A percentile compares a stretch with the other conserved stretches of the same genome.
Conservation (phyloP, 1,140 invertebrate species). For the Bombus pascuorum region DNA sequence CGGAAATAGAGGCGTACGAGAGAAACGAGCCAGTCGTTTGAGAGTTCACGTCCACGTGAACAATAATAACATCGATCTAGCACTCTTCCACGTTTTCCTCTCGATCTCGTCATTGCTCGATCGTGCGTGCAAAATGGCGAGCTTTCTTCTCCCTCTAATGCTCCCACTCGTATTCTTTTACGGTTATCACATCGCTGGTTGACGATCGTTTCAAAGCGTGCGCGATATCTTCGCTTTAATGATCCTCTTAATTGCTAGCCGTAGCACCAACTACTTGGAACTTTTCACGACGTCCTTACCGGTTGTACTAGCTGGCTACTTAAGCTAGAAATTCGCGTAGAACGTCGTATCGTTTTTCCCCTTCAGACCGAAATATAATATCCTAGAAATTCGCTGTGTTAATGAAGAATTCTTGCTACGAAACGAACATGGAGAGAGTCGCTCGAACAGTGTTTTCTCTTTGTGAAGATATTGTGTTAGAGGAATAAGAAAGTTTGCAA, state of each 20-base stretch:
- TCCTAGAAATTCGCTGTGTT: constrained; percentile 12
- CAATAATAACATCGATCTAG: constrained; percentile 26
- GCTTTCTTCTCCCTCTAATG: constrained; percentile 54
- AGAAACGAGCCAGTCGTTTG: constrained; percentile 3
- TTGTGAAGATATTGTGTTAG: not conserved
- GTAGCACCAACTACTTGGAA: constrained; percentile 22
- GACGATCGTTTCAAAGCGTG: constrained; percentile 60
- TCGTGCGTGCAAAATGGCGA: constrained; percentile 66
- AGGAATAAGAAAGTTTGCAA: not conserved
- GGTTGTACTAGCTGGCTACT: constrained; percentile 32
- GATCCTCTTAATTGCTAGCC: constrained; percentile 59
- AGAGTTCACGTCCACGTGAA: constrained; percentile 6
- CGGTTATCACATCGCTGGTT: constrained; percentile 64
- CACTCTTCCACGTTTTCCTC: constrained; percentile 1
- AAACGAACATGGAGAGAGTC: too few species aligned
- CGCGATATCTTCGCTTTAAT: constrained; percentile 63
- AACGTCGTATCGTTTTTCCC: constrained; percentile 8
- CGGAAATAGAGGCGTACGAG: constrained; percentile 7
- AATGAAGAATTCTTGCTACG: not conserved
- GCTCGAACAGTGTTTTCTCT: not conserved
- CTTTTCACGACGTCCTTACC: constrained; percentile 35
- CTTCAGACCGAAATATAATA: constrained; percentile 14
- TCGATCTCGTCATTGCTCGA: constrained; percentile 49
- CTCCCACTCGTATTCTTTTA: constrained; percentile 66
- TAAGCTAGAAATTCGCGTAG: constrained; percentile 8